Evolutionary conservation across 2,797 vertebrate genomes (phyloP), one percentile per base, ranked within the genome.

Genomic region (Acanthurus tractus): DNA sequence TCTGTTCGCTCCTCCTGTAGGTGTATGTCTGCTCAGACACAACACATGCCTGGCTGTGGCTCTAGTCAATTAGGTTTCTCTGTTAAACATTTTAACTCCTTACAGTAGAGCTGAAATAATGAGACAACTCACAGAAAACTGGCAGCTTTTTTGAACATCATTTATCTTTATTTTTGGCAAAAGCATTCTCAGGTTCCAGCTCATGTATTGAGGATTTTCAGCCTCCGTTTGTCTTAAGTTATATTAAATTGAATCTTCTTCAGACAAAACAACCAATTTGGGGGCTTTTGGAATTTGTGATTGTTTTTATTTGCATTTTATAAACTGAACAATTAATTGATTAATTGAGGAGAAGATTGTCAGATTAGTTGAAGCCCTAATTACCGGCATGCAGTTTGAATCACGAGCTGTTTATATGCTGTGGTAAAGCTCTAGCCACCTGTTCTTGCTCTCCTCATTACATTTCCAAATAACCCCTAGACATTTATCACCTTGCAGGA

Each of bases 21-120:
- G 61, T 70, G 74, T 38, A 9, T 52, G 54, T 72, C 57, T 63
- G 61, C 61, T 70, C 63, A 38, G 49, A 74, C 50, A 77, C 63
- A 80, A 77, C 78, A 62, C 42, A 69, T 45, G 17, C 20, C 18
- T 40, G 12, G 67, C 38, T 52, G 17, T 42, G 36, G 20, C 25
- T 64, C 65, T 17, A 22, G 44, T 56, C 20, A 18, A 15, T 69
- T n/a, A 23, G 18, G 2, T 4, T 17, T 25, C 63, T 54, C 46
- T 6, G 18, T 67, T 77, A 23, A 61, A 22, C 48, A 8, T 42
- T 79, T 36, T 22, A 29, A 40, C 3, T 36, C 12, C 11, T 18
- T 8, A 3, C 25, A 34, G 29, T 7, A 4, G 8, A 5, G 29
- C 64, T 22, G 64, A 53, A n/a, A 0, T 6, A 42, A 40, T 22